A percentile compares a stretch with the other conserved stretches of the same genome.
phyloP scores from a whole-genome alignment of 1,140 invertebrate genomes.

The Pachypsylla venusta region DNA sequence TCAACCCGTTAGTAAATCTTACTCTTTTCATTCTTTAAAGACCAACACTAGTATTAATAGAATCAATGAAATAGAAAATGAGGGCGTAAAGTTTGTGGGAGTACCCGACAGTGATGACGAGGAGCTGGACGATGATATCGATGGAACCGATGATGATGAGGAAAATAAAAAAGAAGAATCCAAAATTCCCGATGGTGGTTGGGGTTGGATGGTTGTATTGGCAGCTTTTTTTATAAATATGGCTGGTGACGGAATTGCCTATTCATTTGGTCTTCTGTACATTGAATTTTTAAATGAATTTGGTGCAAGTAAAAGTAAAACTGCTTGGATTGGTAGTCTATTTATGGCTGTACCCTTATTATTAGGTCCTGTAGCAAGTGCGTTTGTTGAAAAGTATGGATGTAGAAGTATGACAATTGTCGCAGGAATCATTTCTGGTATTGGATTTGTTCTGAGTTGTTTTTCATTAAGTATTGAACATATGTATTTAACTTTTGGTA shows the following conservation, averaged over 20 bases:
- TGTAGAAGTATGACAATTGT: slow-evolving; percentile 40
- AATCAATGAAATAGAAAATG: slow-evolving; percentile 14
- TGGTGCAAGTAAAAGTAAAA: slow-evolving; percentile 58
- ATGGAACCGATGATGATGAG: slow-evolving; percentile 16
- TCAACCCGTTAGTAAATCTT: not conserved
- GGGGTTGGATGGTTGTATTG: slow-evolving; percentile 77
- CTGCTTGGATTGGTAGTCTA: slow-evolving; percentile 73
- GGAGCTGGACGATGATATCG: slow-evolving; percentile 16
- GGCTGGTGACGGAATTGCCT: slow-evolving; percentile 86
- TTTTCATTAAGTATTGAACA: slow-evolving; percentile 52
- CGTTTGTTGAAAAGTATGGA: slow-evolving; percentile 73
- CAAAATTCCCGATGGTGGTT: slow-evolving; percentile 50
- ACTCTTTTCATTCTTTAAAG: slow-evolving; percentile 14
- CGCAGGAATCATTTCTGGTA: slow-evolving; percentile 42
- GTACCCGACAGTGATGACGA: slow-evolving; percentile 18
- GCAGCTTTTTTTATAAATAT: slow-evolving; percentile 72
- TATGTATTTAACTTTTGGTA: slow-evolving; percentile 71
- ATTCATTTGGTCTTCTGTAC: slow-evolving; percentile 81
- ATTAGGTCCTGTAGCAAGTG: slow-evolving; percentile 69
- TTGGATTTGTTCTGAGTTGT: slow-evolving; percentile 63
- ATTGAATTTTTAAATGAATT: slow-evolving; percentile 77
- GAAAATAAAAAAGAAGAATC: slow-evolving; percentile 29
- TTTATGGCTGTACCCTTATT: slow-evolving; percentile 79
- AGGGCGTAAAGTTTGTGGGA: slow-evolving; percentile 16
- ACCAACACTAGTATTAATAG: not conserved